Conservation (phyloP, 2,888 invertebrate species). For the Automeris io region DNA sequence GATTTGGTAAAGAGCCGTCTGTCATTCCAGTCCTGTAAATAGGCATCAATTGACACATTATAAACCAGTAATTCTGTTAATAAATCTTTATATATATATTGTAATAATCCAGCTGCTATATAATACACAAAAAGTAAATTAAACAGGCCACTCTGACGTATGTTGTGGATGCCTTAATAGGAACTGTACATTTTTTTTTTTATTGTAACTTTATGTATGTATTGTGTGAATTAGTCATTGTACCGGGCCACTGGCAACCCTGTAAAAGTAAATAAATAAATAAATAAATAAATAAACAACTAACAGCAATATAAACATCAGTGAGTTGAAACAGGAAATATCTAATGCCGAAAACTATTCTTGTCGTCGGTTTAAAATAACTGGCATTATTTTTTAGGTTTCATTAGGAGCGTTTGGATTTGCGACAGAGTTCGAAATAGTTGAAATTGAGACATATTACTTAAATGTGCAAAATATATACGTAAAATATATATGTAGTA, state of each 20-base stretch:
- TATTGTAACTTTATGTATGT: too few species aligned
- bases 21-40: not conserved
- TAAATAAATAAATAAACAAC: conserved; percentile 1
- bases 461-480: too few species aligned
- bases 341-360: conserved; percentile 35
- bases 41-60: not conserved
- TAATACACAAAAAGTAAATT: too few species aligned
- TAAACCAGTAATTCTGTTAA: not conserved
- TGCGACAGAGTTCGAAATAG: not conserved
- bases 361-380: conserved; percentile 35
- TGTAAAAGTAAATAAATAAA: too few species aligned
- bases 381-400: conserved; percentile 33
- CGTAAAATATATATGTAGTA: too few species aligned
- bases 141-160: too few species aligned
- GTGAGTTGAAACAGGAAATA: conserved; percentile 34
- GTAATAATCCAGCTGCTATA: conserved; percentile 17
- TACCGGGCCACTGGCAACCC: too few species aligned
- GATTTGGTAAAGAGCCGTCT: not conserved
- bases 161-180: too few species aligned
- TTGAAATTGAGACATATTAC: not conserved
- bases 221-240: too few species aligned
- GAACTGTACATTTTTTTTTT: too few species aligned
- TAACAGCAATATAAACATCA: conserved; percentile 11
- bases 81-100: too few species aligned
- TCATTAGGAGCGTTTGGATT: conserved; percentile 8